phyloP scores from a whole-genome alignment of 2,888 invertebrate species.

The Pristionchus arcanus region DNA sequence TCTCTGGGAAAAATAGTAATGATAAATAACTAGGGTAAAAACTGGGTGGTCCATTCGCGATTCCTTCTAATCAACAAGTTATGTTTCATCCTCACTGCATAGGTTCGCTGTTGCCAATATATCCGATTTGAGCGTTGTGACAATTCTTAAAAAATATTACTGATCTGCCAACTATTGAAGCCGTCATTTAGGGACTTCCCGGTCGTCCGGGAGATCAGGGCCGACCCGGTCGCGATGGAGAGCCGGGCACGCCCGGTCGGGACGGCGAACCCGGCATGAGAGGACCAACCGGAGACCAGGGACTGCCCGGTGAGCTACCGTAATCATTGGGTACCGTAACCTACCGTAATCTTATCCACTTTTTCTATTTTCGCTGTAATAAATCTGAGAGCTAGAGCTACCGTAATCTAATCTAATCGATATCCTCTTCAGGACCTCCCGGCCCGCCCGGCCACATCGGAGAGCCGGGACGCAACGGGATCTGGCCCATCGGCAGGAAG shows the following conservation, averaged over 20 bases:
- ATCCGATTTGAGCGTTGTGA: no score
- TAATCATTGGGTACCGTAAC: neutral
- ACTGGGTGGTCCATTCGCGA: no score
- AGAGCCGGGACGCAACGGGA: slow-evolving; percentile 1
- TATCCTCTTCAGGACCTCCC: slow-evolving; percentile 12
- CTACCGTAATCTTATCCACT: neutral
- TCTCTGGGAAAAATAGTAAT: neutral
- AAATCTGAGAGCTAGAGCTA: neutral
- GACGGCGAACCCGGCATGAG: slow-evolving; percentile 50
- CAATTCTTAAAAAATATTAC: neutral
- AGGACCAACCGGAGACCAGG: slow-evolving; percentile 42
- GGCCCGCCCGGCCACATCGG: slow-evolving; percentile 34
- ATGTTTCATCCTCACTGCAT: no score
- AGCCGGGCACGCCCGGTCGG: slow-evolving; percentile 13
- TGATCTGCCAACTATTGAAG: neutral
- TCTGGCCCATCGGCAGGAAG: slow-evolving; percentile 31
- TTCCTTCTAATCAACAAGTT: no score
- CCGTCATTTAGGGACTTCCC: neutral
- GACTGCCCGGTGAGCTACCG: slow-evolving; percentile 10
- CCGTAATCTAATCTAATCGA: neutral
- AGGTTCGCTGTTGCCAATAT: no score
- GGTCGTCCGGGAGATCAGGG: slow-evolving; percentile 43
- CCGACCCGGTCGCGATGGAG: slow-evolving; percentile 15
- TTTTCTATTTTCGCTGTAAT: no score
- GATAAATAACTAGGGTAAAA: no score